phyloP scores from a whole-genome alignment of 2,113 vertebrate genomes.

The Terrapene triunguis region DNA sequence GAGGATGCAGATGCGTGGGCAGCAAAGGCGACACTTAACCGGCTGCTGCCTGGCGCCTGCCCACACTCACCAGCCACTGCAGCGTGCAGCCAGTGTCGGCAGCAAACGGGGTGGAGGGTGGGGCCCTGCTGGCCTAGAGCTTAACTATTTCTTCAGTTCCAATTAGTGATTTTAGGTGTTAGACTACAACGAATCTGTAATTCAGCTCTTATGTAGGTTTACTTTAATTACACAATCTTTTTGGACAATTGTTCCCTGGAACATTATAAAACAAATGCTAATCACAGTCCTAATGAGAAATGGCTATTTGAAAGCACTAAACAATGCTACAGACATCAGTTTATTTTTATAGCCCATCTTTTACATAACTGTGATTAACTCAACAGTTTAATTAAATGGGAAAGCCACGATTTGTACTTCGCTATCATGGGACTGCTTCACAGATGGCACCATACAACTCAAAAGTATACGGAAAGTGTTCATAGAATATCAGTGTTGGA shows the following conservation, averaged over 20 bases:
- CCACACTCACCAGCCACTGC: no score
- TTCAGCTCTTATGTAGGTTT: conserved; percentile 43
- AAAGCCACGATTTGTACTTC: not conserved
- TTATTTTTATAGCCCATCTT: conserved; percentile 1
- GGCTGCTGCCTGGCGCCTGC: no score
- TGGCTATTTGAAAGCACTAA: conserved; percentile 47
- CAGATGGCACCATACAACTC: not conserved
- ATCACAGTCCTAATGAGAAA: conserved; percentile 45
- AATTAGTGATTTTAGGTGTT: conserved; percentile 22
- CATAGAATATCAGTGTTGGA: no score
- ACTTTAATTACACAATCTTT: conserved; percentile 45
- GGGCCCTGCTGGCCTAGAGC: not conserved
- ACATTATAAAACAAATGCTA: conserved; percentile 55
- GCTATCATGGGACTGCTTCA: not conserved
- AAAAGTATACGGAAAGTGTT: not conserved
- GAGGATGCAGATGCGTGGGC: no score
- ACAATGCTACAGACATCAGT: conserved; percentile 4
- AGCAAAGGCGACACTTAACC: no score
- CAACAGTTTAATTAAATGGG: not conserved
- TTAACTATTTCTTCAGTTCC: not conserved
- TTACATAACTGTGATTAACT: conserved; percentile 10
- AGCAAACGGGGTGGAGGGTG: no score
- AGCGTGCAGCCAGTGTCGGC: no score
- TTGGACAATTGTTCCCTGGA: conserved; percentile 43
- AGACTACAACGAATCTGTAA: conserved; percentile 45